Percentiles rank a stretch among this genome's conserved stretches.
phyloP scores from a whole-genome alignment of 2,888 invertebrate species.

The Yponomeuta malinellus region DNA sequence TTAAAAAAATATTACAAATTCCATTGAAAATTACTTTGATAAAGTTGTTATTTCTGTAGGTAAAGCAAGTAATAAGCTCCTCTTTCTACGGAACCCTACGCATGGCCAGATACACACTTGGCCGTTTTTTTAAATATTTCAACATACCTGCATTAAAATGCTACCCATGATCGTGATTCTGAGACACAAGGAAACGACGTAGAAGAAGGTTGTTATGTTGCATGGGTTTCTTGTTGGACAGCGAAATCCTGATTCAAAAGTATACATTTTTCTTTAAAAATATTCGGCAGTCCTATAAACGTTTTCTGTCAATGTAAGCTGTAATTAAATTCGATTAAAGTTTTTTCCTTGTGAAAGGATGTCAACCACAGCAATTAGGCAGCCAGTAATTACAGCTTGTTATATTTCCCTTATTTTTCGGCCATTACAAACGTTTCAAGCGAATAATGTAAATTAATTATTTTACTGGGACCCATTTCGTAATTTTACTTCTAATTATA shows the following conservation, averaged over 20 bases:
- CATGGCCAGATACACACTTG: no score
- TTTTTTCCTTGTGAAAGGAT: constrained; percentile 50
- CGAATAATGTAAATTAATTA: constrained; percentile 54
- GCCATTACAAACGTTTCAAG: constrained; percentile 33
- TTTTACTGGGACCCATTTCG: constrained; percentile 28
- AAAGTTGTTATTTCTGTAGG: no score
- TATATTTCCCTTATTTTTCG: constrained; percentile 46
- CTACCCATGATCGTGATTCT: no score
- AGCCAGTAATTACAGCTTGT: constrained; percentile 58
- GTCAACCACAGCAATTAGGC: constrained; percentile 60
- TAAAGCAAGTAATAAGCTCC: no score
- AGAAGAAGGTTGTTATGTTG: no score
- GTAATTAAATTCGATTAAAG: constrained; percentile 57
- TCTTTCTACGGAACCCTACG: no score
- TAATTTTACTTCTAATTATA: constrained; percentile 32
- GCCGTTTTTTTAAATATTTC: no score
- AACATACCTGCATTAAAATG: no score
- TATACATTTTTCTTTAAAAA: not conserved
- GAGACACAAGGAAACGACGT: no score
- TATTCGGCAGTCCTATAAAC: constrained; percentile 26
- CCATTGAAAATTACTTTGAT: no score
- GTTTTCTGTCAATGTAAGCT: constrained; percentile 33
- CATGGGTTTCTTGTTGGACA: no score
- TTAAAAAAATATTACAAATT: no score
- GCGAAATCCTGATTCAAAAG: not conserved